phyloP scores from a whole-genome alignment of 2,113 vertebrate genomes.

The Tetrao urogallus region DNA sequence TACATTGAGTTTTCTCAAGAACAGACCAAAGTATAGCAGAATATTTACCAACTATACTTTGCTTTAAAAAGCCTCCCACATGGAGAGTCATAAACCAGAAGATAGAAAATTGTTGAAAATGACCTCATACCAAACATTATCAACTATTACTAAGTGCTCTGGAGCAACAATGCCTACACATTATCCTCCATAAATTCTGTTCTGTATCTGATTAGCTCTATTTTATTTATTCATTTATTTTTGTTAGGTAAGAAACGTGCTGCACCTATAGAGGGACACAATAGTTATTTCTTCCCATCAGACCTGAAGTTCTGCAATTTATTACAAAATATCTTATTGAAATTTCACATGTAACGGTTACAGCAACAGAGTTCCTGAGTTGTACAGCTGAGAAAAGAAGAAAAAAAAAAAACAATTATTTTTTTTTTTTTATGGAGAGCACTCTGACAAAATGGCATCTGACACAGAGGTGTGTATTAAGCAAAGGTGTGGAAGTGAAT shows the following conservation, averaged over 20 bases:
- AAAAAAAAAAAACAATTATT: background rate
- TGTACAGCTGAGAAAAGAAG: background rate
- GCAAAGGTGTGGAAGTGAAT: no score
- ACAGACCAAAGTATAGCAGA: slow-evolving; percentile 10
- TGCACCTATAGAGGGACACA: background rate
- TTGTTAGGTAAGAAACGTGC: background rate
- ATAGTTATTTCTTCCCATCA: background rate
- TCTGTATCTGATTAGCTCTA: background rate
- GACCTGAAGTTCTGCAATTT: background rate
- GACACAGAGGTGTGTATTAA: no score
- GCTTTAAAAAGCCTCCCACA: background rate
- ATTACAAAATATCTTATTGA: background rate
- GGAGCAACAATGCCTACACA: background rate
- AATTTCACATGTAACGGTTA: background rate
- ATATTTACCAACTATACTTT: background rate
- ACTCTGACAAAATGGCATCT: no score
- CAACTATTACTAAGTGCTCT: background rate
- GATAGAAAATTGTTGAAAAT: background rate
- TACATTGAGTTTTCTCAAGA: slow-evolving; percentile 17
- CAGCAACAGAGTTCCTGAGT: background rate
- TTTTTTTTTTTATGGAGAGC: no score
- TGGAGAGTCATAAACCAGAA: background rate
- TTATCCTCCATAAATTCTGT: background rate
- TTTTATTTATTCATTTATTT: background rate
- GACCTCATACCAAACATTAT: background rate